A percentile compares a stretch with the other conserved stretches of the same genome.
These are phyloP conservation scores for Bufo gargarizans DNA, from an alignment of 2,113 vertebrate species.

Conservation along the genomic window DNA sequence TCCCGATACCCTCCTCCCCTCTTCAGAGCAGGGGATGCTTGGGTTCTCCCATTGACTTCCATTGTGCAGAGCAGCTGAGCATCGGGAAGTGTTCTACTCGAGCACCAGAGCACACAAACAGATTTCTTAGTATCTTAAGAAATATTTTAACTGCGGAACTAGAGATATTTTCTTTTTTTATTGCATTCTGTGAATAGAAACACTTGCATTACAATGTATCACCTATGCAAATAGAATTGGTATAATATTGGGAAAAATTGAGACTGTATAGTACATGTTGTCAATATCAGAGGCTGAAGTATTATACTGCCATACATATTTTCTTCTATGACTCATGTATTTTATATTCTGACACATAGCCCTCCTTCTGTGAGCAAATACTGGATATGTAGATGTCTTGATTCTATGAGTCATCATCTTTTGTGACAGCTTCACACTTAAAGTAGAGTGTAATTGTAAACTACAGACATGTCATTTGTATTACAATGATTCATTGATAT, in stretches of 20 bases:
- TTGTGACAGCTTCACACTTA: constrained; percentile 33
- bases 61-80: too few species aligned
- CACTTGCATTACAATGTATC: neutral
- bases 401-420: constrained; percentile 35
- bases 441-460: constrained; percentile 30
- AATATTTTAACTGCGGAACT: neutral
- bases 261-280: neutral
- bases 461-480: constrained; percentile 40
- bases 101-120: too few species aligned
- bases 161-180: neutral
- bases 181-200: neutral
- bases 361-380: constrained; percentile 38
- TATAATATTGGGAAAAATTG: neutral
- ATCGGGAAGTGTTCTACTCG: too few species aligned
- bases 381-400: constrained; percentile 25
- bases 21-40: too few species aligned
- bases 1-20: too few species aligned
- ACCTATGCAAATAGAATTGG: neutral
- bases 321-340: constrained; percentile 47
- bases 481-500: constrained; percentile 15
- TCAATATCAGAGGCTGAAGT: neutral
- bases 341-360: constrained; percentile 19
- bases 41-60: too few species aligned
- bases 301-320: constrained; percentile 9
- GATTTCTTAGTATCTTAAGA: too few species aligned